Evolutionary conservation across 2,113 vertebrate species (phyloP).

Genomic region (Athene cunicularia): DNA sequence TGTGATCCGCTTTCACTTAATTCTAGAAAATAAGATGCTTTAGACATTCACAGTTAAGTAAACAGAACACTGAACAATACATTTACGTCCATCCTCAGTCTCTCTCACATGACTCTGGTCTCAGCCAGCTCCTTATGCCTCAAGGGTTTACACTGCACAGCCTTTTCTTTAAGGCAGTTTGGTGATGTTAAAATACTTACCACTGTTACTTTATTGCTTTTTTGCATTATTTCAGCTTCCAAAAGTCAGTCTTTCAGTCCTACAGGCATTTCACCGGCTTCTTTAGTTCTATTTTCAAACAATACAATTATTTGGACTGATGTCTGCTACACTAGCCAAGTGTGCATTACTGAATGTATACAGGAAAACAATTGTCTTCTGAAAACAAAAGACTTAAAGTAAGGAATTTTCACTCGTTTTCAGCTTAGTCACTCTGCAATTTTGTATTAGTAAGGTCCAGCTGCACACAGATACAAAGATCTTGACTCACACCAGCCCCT

Average conservation of each 20-base stretch:
- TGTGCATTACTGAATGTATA: neutral
- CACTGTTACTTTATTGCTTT: neutral
- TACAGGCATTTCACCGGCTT: neutral
- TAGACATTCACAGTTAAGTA: neutral
- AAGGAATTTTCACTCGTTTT: neutral
- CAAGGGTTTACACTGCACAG: neutral
- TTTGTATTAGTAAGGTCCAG: neutral
- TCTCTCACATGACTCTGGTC: neutral
- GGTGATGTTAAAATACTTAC: neutral
- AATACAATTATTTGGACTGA: neutral
- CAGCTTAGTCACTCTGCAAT: neutral
- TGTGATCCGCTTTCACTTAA: neutral
- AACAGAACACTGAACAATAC: neutral
- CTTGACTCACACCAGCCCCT: rapidly evolving
- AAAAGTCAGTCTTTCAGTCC: neutral
- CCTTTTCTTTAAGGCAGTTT: neutral
- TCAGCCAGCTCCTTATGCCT: rapidly evolving
- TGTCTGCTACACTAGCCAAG: neutral
- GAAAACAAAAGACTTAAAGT: neutral
- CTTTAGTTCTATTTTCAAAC: neutral
- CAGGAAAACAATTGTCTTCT: neutral
- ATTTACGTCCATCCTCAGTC: neutral
- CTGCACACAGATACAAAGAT: neutral
- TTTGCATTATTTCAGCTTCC: neutral
- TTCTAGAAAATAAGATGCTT: neutral